Percentiles rank a stretch among this genome's conserved stretches.
Evolutionary conservation across 2,888 invertebrate genomes (phyloP).

Genomic region (Caenorhabditis doughertyi): DNA sequence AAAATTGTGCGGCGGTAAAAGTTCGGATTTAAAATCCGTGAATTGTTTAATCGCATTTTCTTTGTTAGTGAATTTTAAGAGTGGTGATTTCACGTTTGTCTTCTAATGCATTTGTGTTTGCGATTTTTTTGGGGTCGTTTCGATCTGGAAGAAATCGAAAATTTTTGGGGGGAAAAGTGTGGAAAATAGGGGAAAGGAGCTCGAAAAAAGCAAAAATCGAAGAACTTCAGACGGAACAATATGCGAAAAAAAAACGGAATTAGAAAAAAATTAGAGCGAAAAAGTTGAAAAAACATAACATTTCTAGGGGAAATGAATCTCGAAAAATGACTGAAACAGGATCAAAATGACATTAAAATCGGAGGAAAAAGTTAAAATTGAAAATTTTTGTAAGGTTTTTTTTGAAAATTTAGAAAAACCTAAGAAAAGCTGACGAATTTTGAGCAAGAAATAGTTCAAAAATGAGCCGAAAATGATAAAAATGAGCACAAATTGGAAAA

Average conservation of each 20-base stretch:
- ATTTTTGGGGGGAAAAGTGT: not conserved
- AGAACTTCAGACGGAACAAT: not conserved
- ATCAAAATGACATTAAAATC: too few species aligned
- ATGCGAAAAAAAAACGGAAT: too few species aligned
- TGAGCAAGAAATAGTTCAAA: too few species aligned
- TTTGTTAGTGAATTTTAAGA: constrained; percentile 1
- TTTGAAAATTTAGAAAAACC: too few species aligned
- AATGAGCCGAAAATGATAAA: too few species aligned
- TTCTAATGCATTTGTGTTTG: constrained; percentile 42
- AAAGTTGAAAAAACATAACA: not conserved
- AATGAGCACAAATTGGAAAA: not conserved
- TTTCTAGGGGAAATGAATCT: too few species aligned
- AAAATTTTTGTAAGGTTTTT: not conserved
- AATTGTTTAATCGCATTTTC: constrained; percentile 46
- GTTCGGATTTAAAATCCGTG: constrained; percentile 44
- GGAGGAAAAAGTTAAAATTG: too few species aligned
- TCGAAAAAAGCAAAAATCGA: constrained; percentile 12
- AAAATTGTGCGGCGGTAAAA: not conserved
- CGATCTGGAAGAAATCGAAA: constrained; percentile 39
- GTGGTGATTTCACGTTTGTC: not conserved
- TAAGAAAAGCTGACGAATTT: not conserved
- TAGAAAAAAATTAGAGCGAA: not conserved
- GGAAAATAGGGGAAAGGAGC: constrained; percentile 4
- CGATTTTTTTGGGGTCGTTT: constrained; percentile 26
- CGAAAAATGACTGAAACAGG: too few species aligned